Base-by-base conservation (phyloP, 2,888 invertebrate genomes). In the Netelia fuscicornis region DNA sequence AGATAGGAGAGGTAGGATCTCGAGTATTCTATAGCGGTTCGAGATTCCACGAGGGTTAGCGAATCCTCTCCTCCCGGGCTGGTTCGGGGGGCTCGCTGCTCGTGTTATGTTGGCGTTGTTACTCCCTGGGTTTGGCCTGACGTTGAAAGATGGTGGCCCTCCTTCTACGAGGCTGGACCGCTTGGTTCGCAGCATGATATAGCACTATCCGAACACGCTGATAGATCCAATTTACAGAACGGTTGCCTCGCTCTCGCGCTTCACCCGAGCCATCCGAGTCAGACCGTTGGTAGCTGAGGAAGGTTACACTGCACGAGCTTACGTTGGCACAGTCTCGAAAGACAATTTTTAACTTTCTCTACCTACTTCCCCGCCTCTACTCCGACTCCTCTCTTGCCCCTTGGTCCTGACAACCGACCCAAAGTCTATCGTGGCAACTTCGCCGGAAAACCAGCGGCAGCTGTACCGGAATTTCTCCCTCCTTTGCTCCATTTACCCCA, bases 181-280 rank as follows among this genome's bases (percentile, higher is more conserved):
- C 89, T 90, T 17, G 17, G 90, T 89, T 91, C 90, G 90, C 90
- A 91, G 90, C 92, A 93, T 93, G 92, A 93, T 92, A 91, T 93
- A 93, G 93, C 91, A 92, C 92, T 92, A 92, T 90, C 90, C 90
- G 90, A 92, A 92, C 91, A 89, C 90, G 91, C 92, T 93, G 93
- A 93, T 93, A 92, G 93, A 93, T 93, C 92, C 93, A 93, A 93
- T 93, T 93, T 93, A 93, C 92, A 92, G 92, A 89, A 87, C 89
- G 56, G 65, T n/a, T 62, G 10, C 48, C 78, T 30, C 20, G 48
- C 37, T 54, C 64, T 48, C 13, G 48, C 13, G 80, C 72, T 85
- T 82, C 76, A 60, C 54, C 80, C 82, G 3, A 80, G 37, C 80
- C 54, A 80, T 80, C 74, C 81, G 54, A 67, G 58, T 78, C 74